Evolutionary conservation across 1,140 invertebrate species (phyloP).

Genomic region (Saccostrea glomerata): DNA sequence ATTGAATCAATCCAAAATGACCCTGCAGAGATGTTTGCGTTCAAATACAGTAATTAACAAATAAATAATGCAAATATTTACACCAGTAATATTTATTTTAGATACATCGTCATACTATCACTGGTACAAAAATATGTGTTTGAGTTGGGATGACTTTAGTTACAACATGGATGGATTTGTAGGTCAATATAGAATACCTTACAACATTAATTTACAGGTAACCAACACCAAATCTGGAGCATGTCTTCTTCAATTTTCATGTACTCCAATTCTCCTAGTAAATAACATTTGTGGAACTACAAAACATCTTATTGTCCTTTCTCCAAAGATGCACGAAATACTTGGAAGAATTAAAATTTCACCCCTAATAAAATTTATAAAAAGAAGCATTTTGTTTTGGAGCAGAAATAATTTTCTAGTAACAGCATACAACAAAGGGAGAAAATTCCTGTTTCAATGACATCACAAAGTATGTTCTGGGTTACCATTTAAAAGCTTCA

Average conservation of each 20-base stretch:
- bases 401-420: too few relatives aligned
- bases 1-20: too few relatives aligned
- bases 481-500: too few relatives aligned
- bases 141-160: neutral
- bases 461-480: too few relatives aligned
- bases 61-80: neutral
- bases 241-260: neutral
- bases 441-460: too few relatives aligned
- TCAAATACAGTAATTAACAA: neutral
- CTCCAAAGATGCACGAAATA: neutral
- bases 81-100: conserved; percentile 14
- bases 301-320: neutral
- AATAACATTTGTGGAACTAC: neutral
- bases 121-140: conserved; percentile 23
- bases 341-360: neutral
- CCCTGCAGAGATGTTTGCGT: neutral
- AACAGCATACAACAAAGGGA: too few relatives aligned
- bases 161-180: conserved; percentile 28
- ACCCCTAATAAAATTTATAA: too few relatives aligned
- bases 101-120: neutral
- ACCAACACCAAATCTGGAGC: conserved; percentile 24
- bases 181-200: neutral
- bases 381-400: too few relatives aligned
- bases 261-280: neutral
- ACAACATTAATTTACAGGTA: conserved; percentile 11